Conservation (phyloP, 2,888 invertebrate genomes). For the Acanthopleura granulata region DNA sequence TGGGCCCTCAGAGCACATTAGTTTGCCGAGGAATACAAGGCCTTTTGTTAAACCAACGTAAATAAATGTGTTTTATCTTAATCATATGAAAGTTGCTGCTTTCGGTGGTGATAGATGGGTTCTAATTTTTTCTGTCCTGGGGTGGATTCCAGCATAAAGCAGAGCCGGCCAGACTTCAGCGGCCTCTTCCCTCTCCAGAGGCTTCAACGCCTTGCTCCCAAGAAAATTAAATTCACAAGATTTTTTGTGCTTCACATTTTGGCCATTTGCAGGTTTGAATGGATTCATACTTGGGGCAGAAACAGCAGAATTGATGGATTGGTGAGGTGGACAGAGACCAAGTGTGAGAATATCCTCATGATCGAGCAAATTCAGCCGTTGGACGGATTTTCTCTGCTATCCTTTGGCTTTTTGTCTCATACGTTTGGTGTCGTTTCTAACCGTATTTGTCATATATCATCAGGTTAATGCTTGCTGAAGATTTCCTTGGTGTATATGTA, state of each 20-base stretch:
- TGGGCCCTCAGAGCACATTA: conserved; percentile 9
- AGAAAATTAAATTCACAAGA: conserved; percentile 14
- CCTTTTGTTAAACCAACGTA: conserved; percentile 8
- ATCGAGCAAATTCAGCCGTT: no score
- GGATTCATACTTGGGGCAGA: no score
- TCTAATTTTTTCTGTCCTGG: neutral
- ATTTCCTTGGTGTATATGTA: no score
- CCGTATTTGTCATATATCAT: no score
- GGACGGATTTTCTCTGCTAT: no score
- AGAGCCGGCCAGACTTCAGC: neutral
- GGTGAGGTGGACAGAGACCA: no score
- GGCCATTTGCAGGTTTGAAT: no score
- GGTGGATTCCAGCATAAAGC: neutral
- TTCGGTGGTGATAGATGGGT: conserved; percentile 12
- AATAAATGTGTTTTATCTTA: conserved; percentile 17
- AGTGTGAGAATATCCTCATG: no score
- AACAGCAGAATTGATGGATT: no score
- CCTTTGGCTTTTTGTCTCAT: no score
- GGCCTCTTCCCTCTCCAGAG: neutral
- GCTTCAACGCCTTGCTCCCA: neutral
- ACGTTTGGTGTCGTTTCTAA: no score
- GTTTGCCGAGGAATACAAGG: neutral
- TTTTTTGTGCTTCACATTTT: neutral
- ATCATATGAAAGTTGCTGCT: conserved; percentile 10
- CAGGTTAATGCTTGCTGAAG: no score